Evolutionary conservation across 2,888 invertebrate genomes (phyloP), one percentile per base, ranked within the genome.

Genomic region (Troides oblongomaculatus): DNA sequence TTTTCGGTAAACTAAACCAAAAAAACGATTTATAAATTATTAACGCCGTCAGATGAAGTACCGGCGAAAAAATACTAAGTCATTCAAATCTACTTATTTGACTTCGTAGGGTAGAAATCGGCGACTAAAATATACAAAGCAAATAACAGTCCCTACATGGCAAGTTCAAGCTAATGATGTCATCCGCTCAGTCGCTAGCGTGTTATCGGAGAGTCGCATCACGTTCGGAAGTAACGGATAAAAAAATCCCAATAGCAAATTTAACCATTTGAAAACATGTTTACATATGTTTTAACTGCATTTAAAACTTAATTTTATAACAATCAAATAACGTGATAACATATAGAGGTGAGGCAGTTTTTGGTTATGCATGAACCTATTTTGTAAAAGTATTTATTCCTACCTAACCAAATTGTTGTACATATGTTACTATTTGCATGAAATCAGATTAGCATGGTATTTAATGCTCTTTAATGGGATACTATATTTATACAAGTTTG

Each of bases 71-170:
- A 53, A 53, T n/a, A 53, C 53, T 46, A 46, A 53, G 53, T 53
- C 1, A 53, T 53, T n/a, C 53, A 1, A 53, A 53, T 5, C 6
- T 30, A 30, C 30, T 30, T 30, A 30, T 30, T 30, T 46, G 12
- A n/a, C 8, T 53, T 2, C 53, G 18, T n/a, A 1, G n/a, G 53
- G n/a, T 7, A 53, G n/a, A n/a, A 53, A 53, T 18, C 18, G 53
- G 53, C n/a, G n/a, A 53, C 18, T 53, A 5, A 53, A 1, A 6
- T 88, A 90, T 89, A 89, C 18, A 36, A 60, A 60, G 25, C 36
- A 60, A 60, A 36, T 30, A 53, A 18, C n/a, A 8, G 53, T 6
- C n/a, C 18, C 53, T 36, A 60, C 4, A 25, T 10, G 1, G 5
- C 58, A 59, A 59, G 25, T 6, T 18, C 1, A 36, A 60, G 18